Base-by-base conservation (phyloP, 2,113 vertebrate species). In the Perognathus longimembris region DNA sequence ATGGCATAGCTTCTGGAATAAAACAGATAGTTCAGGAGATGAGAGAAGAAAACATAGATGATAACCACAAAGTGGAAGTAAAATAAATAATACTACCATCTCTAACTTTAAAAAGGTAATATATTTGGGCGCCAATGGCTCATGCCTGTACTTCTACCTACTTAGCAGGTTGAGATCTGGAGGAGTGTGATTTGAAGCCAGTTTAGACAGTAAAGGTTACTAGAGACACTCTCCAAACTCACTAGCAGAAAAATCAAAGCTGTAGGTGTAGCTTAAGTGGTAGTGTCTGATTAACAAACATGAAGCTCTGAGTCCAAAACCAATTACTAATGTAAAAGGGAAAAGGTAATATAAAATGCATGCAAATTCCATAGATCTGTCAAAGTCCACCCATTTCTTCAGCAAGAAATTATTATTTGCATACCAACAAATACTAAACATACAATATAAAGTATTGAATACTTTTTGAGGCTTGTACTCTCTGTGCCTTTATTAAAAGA, bases 401-500 rank as follows among this genome's bases (percentile, higher is more conserved):
- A 78, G 85, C 12, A 88, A 94, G 26, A 7, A 85, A 83, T 5
- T 50, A 9, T 40, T 80, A 85, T 77, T 30, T 69, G 5, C 50
- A 10, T 67, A 14, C 42, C 36, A 82, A 45, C 30, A n/a, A 7
- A 63, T 12, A 76, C 36, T 34, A 83, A 90, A 17, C n/a, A 45
- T 1, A 88, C 77, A 67, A 17, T 4, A 12, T 38, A 22, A 1
- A 0, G 10, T 66, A 45, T 38, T 76, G 45, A 30, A 66, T 76
- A 64, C 5, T n/a, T 86, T 83, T 40, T 8, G 11, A 11, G 17
- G 9, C 30, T 1, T 50, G 14, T 80, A 36, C 28, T 91, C 50
- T 24, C 59, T 83, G 63, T 87, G 75, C 74, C 73, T 94, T 90
- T 88, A 69, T 83, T 88, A 89, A 93, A 90, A 85, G 57, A 3